Evolutionary conservation across 2,888 invertebrate species (phyloP).

Genomic region (Crematogaster levior): DNA sequence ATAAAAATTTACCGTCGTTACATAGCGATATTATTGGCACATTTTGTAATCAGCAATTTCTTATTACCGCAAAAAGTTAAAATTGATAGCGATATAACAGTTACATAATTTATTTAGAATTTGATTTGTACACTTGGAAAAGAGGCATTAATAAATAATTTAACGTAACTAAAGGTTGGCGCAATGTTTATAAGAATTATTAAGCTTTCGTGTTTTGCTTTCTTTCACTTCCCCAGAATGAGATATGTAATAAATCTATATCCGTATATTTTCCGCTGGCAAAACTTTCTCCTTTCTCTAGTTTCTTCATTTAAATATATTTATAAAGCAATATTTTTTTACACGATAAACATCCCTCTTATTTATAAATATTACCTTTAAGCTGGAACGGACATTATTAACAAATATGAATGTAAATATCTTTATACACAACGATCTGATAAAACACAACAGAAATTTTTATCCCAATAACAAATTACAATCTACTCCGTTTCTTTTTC

Average conservation of each 20-base stretch:
- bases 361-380: not conserved
- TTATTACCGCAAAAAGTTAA: not conserved
- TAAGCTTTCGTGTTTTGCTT: not conserved
- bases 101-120: slow-evolving; percentile 3
- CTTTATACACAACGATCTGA: not conserved
- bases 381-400: not conserved
- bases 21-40: not conserved
- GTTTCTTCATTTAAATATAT: not conserved
- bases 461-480: not conserved
- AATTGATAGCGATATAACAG: slow-evolving; percentile 25
- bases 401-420: not conserved
- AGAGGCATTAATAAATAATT: slow-evolving; percentile 33
- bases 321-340: not conserved
- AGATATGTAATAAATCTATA: not conserved
- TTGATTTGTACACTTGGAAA: not conserved
- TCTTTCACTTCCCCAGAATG: not conserved
- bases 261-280: not conserved
- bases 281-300: not conserved
- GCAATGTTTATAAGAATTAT: slow-evolving; percentile 41
- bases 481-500: not conserved
- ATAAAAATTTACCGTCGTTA: not conserved
- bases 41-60: not conserved
- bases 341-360: not conserved
- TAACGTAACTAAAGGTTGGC: slow-evolving; percentile 17
- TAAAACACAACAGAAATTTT: not conserved